phyloP scores from a whole-genome alignment of 2,888 invertebrate genomes.

The Rotaria sp. region DNA sequence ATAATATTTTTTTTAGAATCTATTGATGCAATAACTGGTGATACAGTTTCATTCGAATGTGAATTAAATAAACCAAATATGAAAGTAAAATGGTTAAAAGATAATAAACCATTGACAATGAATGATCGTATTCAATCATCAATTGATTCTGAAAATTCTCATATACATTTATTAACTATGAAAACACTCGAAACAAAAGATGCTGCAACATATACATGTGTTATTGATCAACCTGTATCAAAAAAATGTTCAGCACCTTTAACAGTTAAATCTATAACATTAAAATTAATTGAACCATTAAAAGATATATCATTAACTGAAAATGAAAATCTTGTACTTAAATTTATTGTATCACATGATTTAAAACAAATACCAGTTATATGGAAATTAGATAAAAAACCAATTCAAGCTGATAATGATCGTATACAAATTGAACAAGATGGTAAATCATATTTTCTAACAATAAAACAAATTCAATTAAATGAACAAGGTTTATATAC shows the following conservation, averaged over 20 bases:
- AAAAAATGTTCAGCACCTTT: conserved; percentile 27
- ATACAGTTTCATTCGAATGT: conserved; percentile 34
- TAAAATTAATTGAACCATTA: conserved; percentile 17
- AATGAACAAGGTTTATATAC: conserved; percentile 34
- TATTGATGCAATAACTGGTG: not conserved
- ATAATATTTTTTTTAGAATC: not conserved
- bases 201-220: not conserved
- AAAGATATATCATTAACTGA: not conserved
- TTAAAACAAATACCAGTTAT: not conserved
- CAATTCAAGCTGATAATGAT: conserved; percentile 32
- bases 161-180: not conserved
- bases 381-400: conserved; percentile 30
- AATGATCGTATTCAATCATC: conserved; percentile 25
- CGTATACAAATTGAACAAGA: conserved; percentile 33
- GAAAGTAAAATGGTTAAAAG: conserved; percentile 38
- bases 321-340: not conserved
- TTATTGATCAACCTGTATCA: not conserved
- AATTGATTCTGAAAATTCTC: not conserved
- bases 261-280: not conserved
- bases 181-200: not conserved
- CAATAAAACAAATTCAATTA: conserved; percentile 34
- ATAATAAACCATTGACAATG: conserved; percentile 30
- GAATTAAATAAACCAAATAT: conserved; percentile 36
- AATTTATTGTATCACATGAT: conserved; percentile 1
- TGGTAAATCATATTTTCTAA: conserved; percentile 36